phyloP scores from a whole-genome alignment of 2,888 invertebrate species.

The Cheilosia variabilis region DNA sequence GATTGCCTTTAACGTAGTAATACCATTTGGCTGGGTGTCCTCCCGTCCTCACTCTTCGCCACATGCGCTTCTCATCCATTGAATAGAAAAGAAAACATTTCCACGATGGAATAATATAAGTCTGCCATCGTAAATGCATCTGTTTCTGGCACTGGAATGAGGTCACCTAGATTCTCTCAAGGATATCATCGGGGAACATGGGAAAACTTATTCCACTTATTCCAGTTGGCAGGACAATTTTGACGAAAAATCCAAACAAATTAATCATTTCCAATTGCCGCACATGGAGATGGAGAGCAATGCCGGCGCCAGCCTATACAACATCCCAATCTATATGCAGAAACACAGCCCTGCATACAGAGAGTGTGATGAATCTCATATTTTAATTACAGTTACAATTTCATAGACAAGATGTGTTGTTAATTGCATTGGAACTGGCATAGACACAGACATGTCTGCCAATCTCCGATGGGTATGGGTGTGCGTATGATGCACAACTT shows the following conservation, averaged over 20 bases:
- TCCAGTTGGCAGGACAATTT: constrained; percentile 29
- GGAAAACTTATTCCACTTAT: constrained; percentile 32
- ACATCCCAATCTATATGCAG: constrained; percentile 66
- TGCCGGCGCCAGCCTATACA: not conserved
- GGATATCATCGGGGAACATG: constrained; percentile 37
- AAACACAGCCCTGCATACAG: constrained; percentile 40
- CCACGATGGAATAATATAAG: not conserved
- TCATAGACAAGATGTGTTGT: constrained; percentile 75
- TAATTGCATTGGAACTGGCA: constrained; percentile 75
- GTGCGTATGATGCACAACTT: constrained; percentile 60
- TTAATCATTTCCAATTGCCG: constrained; percentile 43
- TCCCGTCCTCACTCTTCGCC: not conserved
- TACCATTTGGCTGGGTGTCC: constrained; percentile 9
- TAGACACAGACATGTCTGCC: constrained; percentile 75
- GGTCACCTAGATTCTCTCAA: constrained; percentile 72
- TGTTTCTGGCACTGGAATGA: constrained; percentile 28
- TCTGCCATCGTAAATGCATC: constrained; percentile 7
- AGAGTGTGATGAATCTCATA: constrained; percentile 72
- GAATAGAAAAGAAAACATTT: constrained; percentile 41
- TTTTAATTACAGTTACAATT: constrained; percentile 76
- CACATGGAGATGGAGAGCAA: not conserved
- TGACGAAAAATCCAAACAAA: constrained; percentile 48
- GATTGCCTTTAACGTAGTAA: constrained; percentile 71
- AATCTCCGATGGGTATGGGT: constrained; percentile 32
- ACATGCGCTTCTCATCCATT: constrained; percentile 33